Evolutionary conservation across 2,888 invertebrate species (phyloP).

Genomic region (Cyclophora albipunctata): DNA sequence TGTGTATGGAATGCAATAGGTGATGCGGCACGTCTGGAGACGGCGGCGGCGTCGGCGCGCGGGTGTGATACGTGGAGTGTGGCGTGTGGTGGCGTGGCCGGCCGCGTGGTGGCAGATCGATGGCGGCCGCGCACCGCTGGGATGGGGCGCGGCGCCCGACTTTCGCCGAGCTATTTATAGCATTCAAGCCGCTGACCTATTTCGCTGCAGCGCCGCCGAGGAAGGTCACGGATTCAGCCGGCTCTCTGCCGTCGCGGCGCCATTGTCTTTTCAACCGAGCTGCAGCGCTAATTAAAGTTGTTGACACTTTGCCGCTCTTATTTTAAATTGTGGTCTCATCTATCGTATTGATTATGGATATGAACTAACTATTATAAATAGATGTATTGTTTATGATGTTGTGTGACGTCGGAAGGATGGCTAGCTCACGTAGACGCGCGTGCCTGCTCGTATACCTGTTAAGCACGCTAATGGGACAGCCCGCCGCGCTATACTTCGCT

Average conservation of each 20-base stretch:
- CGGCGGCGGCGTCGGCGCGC: constrained; percentile 21
- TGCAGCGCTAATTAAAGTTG: constrained; percentile 73
- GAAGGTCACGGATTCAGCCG: constrained; percentile 73
- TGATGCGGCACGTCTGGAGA: constrained; percentile 17
- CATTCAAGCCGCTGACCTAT: constrained; percentile 75
- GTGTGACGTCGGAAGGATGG: constrained; percentile 13
- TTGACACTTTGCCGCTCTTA: constrained; percentile 58
- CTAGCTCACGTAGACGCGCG: constrained; percentile 31
- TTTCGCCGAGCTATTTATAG: constrained; percentile 75
- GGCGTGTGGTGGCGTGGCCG: constrained; percentile 21
- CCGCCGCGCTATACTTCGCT: constrained; percentile 16
- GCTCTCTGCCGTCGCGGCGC: constrained; percentile 64
- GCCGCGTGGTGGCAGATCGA: constrained; percentile 34
- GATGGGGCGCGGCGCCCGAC: constrained; percentile 68
- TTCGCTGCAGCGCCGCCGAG: constrained; percentile 68
- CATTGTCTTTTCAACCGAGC: constrained; percentile 67
- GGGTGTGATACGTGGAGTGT: constrained; percentile 7
- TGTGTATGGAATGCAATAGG: not conserved
- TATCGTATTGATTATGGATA: constrained; percentile 29
- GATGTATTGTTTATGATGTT: constrained; percentile 1
- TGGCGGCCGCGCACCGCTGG: constrained; percentile 41
- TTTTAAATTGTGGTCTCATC: constrained; percentile 36
- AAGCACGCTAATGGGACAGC: constrained; percentile 50
- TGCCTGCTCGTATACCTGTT: constrained; percentile 52
- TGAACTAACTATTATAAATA: constrained; percentile 3